These are phyloP conservation scores for Chromis chromis DNA, from an alignment of 2,797 vertebrate species.

Conservation along the genomic window DNA sequence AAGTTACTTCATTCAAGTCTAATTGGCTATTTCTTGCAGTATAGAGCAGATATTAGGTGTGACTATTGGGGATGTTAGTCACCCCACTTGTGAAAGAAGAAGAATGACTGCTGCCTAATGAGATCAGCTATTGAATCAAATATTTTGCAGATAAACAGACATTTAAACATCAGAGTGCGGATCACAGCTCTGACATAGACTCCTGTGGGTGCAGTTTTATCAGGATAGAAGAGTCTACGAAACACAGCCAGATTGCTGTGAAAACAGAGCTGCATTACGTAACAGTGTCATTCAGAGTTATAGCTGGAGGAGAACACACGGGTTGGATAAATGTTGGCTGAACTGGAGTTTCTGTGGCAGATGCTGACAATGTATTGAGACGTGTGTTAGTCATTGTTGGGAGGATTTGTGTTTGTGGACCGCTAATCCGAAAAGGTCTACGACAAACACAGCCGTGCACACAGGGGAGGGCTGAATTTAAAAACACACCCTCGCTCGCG, in stretches of 20 bases:
- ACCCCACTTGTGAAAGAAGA: too few relatives aligned
- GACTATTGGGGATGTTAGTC: too few relatives aligned
- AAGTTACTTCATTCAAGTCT: slow-evolving; percentile 6
- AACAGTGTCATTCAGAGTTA: slow-evolving; percentile 51
- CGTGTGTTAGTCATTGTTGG: slow-evolving; percentile 40
- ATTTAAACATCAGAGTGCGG: slow-evolving; percentile 20
- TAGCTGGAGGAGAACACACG: slow-evolving; percentile 40
- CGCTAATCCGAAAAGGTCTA: slow-evolving; percentile 56
- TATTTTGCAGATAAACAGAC: slow-evolving; percentile 9
- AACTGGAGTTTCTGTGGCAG: slow-evolving; percentile 33
- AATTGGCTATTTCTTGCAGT: slow-evolving; percentile 2
- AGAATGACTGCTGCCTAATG: neutral
- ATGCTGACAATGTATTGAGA: slow-evolving; percentile 23
- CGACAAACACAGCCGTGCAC: slow-evolving; percentile 45
- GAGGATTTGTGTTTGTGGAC: slow-evolving; percentile 57
- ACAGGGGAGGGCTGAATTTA: slow-evolving; percentile 40
- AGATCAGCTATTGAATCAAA: slow-evolving; percentile 12
- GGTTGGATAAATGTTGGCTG: slow-evolving; percentile 37
- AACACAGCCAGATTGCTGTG: slow-evolving; percentile 17
- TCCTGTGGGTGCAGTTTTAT: slow-evolving; percentile 37
- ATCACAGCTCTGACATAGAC: slow-evolving; percentile 30
- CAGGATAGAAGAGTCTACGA: slow-evolving; percentile 18
- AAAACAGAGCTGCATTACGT: slow-evolving; percentile 45
- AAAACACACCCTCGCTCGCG: slow-evolving; percentile 21
- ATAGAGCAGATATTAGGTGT: neutral